Percentiles rank a stretch among this genome's conserved stretches.
These are phyloP conservation scores for Hemiscyllium ocellatum DNA, from an alignment of 2,113 vertebrate genomes.

Conservation along the genomic window DNA sequence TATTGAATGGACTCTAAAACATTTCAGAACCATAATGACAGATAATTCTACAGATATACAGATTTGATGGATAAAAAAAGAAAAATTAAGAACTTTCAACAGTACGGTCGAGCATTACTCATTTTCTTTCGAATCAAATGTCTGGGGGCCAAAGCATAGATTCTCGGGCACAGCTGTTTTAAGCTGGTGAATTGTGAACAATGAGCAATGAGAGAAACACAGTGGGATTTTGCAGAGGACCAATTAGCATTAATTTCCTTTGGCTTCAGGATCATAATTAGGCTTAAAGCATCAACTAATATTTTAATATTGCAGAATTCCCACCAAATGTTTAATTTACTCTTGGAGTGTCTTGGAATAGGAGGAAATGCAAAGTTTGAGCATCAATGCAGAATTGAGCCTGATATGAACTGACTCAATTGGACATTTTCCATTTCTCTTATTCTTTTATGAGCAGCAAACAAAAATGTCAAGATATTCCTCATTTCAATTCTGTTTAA, in stretches of 20 bases:
- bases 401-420: not conserved
- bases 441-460: not conserved
- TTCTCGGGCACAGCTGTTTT: not conserved
- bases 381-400: not conserved
- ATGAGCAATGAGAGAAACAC: not conserved
- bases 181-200: not conserved
- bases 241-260: not conserved
- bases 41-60: not conserved
- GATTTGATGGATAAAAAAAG: not conserved
- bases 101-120: not conserved
- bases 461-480: slow-evolving; percentile 77
- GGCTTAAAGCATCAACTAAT: not conserved
- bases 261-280: not conserved
- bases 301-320: not conserved
- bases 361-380: not conserved
- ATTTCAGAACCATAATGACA: not conserved
- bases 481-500: slow-evolving; percentile 70
- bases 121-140: not conserved
- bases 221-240: not conserved
- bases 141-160: not conserved
- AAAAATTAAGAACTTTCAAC: not conserved
- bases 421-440: not conserved
- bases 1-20: not conserved
- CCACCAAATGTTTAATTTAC: not conserved
- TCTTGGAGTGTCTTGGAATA: not conserved